These are phyloP conservation scores for Columba livia DNA, from an alignment of 2,113 vertebrate species.

Conservation along the genomic window DNA sequence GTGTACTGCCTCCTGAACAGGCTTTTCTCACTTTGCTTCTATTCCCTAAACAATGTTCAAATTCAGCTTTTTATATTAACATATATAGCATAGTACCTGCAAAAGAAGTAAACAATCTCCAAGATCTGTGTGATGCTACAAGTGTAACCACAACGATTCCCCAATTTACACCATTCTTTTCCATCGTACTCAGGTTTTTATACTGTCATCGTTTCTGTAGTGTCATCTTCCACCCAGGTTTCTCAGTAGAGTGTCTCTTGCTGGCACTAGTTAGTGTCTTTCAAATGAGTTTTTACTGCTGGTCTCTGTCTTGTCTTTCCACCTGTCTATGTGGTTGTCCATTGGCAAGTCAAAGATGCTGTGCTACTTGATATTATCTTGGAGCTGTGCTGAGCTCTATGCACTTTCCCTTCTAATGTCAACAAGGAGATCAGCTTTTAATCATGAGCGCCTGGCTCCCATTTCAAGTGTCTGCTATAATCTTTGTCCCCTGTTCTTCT, in stretches of 20 bases:
- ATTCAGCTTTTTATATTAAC: neutral
- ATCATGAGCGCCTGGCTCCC: neutral
- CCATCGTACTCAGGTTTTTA: neutral
- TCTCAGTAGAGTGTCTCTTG: neutral
- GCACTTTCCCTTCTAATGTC: neutral
- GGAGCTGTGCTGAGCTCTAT: neutral
- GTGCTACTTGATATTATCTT: neutral
- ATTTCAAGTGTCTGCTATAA: neutral
- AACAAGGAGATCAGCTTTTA: neutral
- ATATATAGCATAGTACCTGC: fast-evolving
- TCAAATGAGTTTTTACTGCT: neutral
- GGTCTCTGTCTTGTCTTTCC: neutral
- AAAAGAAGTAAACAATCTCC: neutral
- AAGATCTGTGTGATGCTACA: neutral
- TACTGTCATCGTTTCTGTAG: neutral
- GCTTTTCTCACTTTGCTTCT: neutral
- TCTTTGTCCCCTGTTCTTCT: neutral
- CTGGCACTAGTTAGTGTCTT: neutral
- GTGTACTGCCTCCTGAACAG: neutral
- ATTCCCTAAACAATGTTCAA: neutral
- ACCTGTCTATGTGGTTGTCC: neutral
- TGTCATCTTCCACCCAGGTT: neutral
- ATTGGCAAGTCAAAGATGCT: neutral
- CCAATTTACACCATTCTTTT: neutral
- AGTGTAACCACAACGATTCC: neutral